A percentile compares a stretch with the other conserved stretches of the same genome.
phyloP scores from a whole-genome alignment of 2,797 vertebrate species.

The Odontamblyopus lacepedii region DNA sequence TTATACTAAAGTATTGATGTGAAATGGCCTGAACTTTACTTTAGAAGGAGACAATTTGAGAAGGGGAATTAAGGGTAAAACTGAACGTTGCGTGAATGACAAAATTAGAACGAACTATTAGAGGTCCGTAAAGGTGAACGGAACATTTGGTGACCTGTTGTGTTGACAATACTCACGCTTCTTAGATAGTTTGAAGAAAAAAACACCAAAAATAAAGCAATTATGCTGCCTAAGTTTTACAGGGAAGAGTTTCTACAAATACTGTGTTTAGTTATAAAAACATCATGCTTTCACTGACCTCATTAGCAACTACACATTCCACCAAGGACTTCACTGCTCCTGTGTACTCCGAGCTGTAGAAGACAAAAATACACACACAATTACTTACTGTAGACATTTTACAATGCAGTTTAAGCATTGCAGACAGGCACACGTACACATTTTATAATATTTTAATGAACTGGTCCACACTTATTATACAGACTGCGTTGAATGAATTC shows the following conservation, averaged over 20 bases:
- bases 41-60: not conserved
- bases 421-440: not conserved
- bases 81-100: not conserved
- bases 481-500: not conserved
- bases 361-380: constrained; percentile 6
- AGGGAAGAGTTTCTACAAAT: not conserved
- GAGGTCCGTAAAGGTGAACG: too few relatives aligned
- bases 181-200: not conserved
- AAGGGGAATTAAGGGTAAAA: not conserved
- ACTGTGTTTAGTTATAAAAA: not conserved
- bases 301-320: constrained; percentile 6
- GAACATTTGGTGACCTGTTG: not conserved
- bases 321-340: constrained; percentile 5
- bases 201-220: not conserved
- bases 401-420: not conserved
- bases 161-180: not conserved
- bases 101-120: not conserved
- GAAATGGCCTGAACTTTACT: not conserved
- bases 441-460: too few relatives aligned
- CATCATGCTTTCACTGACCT: not conserved
- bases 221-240: not conserved
- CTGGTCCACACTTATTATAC: not conserved
- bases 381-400: not conserved
- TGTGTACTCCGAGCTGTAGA: constrained; percentile 9
- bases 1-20: not conserved